Evolutionary conservation across 2,797 vertebrate species (phyloP), one percentile per base, ranked within the genome.

Genomic region (Pangasius krempfi): DNA sequence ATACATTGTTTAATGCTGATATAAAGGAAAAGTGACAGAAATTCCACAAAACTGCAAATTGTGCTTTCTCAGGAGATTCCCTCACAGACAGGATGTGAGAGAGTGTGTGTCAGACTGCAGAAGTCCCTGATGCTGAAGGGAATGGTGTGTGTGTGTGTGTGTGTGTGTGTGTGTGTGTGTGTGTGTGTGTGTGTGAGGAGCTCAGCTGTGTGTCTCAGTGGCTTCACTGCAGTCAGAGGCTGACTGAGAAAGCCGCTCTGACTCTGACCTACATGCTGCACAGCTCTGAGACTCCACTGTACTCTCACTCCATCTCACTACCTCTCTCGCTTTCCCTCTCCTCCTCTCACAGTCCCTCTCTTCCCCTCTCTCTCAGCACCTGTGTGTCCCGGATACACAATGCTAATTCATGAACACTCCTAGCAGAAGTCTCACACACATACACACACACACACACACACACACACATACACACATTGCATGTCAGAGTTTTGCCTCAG

Each of bases 251-350:
- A 91, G 91, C 82, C 62, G 20, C 62, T 84, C 82, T 92, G 88
- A 87, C 58, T 89, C 89, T 95, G 94, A 94, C 94, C 93, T 94
- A 95, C 93, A 94, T 94, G 93, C 93, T 88, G 92, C 87, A 88
- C 91, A 92, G 90, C 93, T 93, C 91, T 91, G 92, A 94, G 92
- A 94, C 92, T 91, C 92, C 82, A 58, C 88, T 13, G 80, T 54
- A 76, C 76, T 87, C 82, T 75, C 75, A 93, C 93, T 95, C 92
- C 91, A 33, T 93, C 50, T 78, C 58, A 93, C 93, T 95, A 93
- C 91, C 44, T 93, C 50, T 78, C 58, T 37, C 75, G 25, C 62
- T 56, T 37, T 81, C 75, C 68, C 50, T 76, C 75, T 66, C 22
- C 22, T 27, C 33, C 56, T 33, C 56, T 80, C 76, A 79, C n/a